Percentiles rank a stretch among this genome's conserved stretches.
phyloP scores from a whole-genome alignment of 2,113 vertebrate genomes.

The Empidonax alnorum region DNA sequence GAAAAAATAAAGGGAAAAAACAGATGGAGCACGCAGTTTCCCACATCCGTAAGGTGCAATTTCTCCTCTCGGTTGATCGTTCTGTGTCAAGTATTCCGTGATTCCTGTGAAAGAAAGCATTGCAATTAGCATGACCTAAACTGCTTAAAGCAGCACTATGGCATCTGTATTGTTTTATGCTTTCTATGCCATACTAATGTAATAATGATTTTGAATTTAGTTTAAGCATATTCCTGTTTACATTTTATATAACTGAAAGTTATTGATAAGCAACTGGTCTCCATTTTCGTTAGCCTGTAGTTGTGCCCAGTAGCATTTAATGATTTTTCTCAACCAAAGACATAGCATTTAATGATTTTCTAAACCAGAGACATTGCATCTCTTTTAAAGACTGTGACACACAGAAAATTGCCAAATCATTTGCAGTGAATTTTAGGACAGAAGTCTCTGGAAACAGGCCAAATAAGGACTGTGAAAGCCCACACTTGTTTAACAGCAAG shows the following conservation, averaged over 20 bases:
- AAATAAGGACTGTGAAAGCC: not conserved
- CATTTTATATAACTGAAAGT: not conserved
- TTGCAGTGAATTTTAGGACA: not conserved
- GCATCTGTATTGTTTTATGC: not conserved
- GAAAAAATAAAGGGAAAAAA: not conserved
- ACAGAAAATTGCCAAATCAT: not conserved
- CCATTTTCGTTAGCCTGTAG: not conserved
- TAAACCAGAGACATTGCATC: not conserved
- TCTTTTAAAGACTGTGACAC: not conserved
- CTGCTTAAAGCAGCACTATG: not conserved
- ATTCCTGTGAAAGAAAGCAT: not conserved
- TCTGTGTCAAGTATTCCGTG: not conserved
- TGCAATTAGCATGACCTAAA: not conserved
- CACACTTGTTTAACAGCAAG: not conserved
- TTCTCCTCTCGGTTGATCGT: not conserved
- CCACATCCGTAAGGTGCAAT: not conserved
- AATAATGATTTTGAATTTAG: not conserved
- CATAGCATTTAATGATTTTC: not conserved
- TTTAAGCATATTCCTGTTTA: not conserved
- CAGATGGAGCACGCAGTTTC: not conserved
- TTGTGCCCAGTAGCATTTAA: not conserved
- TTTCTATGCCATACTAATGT: not conserved
- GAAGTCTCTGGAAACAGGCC: not conserved
- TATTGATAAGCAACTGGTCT: not conserved
- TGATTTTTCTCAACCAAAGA: not conserved